Percentiles rank a stretch among this genome's conserved stretches.
These are phyloP conservation scores for Papilio polyxenes DNA, from an alignment of 1,140 invertebrate genomes.

Conservation along the genomic window DNA sequence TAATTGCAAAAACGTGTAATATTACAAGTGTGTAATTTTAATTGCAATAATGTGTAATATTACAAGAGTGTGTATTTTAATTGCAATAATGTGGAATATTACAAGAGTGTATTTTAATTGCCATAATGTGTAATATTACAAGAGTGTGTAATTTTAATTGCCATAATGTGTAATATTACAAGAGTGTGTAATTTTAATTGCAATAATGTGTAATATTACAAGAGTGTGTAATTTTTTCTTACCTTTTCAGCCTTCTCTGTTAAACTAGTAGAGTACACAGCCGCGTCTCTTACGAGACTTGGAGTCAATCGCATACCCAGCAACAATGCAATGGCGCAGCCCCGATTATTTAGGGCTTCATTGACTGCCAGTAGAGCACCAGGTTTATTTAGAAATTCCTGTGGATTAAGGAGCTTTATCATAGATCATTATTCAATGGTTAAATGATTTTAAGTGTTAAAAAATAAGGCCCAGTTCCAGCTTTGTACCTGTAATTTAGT, in stretches of 20 bases:
- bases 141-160: neutral
- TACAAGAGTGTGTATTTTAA: too few species aligned
- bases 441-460: neutral
- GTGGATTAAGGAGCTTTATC: slow-evolving; percentile 24
- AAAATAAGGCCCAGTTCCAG: neutral
- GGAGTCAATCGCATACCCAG: slow-evolving; percentile 58
- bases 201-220: too few species aligned
- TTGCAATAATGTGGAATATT: neutral
- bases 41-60: too few species aligned
- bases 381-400: slow-evolving; percentile 61
- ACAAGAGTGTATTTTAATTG: neutral
- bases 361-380: slow-evolving; percentile 47
- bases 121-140: neutral
- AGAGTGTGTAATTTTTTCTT: too few species aligned
- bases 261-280: slow-evolving; percentile 43
- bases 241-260: slow-evolving; percentile 30
- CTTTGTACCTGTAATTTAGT: neutral
- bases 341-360: slow-evolving; percentile 43
- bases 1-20: neutral
- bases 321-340: slow-evolving; percentile 54
- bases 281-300: slow-evolving; percentile 52
- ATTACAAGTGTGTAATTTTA: neutral
- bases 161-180: too few species aligned
- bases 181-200: too few species aligned
- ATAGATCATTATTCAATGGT: neutral